Conservation (phyloP, 1,140 invertebrate genomes). For the Nephila pilipes region DNA sequence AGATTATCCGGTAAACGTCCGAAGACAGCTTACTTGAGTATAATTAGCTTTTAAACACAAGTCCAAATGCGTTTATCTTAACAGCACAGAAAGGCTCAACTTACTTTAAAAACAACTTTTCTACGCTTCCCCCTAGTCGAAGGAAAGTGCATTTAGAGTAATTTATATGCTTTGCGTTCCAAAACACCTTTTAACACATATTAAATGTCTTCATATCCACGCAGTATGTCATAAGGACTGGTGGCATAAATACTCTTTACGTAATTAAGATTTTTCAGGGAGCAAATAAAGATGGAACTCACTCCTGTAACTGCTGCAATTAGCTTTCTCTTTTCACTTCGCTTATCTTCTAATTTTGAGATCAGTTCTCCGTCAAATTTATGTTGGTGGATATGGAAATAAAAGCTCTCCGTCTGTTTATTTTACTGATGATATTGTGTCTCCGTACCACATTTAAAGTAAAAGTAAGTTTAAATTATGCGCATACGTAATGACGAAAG, state of each 20-base stretch:
- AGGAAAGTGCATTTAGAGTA: not conserved
- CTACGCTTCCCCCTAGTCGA: not conserved
- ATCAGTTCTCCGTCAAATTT: not conserved
- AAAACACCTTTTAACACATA: not conserved
- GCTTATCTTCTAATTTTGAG: not conserved
- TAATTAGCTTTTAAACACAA: not conserved
- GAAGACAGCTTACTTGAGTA: not conserved
- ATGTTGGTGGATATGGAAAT: not conserved
- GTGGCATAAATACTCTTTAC: not conserved
- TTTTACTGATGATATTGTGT: not conserved
- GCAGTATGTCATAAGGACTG: not conserved
- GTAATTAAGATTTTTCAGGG: constrained; percentile 1
- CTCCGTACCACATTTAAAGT: not conserved
- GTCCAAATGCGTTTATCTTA: not conserved
- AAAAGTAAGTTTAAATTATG: constrained; percentile 1
- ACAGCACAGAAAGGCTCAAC: not conserved
- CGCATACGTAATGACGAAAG: not conserved
- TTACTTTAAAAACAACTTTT: not conserved
- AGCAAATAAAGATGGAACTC: not conserved
- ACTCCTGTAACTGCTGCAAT: not conserved
- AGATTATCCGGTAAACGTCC: not conserved
- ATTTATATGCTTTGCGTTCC: not conserved
- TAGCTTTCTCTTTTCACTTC: not conserved
- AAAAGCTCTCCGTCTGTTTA: not conserved
- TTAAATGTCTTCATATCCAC: not conserved